These are phyloP conservation scores for Gorsachius goisagi DNA, from an alignment of 2,113 vertebrate species.

Conservation along the genomic window DNA sequence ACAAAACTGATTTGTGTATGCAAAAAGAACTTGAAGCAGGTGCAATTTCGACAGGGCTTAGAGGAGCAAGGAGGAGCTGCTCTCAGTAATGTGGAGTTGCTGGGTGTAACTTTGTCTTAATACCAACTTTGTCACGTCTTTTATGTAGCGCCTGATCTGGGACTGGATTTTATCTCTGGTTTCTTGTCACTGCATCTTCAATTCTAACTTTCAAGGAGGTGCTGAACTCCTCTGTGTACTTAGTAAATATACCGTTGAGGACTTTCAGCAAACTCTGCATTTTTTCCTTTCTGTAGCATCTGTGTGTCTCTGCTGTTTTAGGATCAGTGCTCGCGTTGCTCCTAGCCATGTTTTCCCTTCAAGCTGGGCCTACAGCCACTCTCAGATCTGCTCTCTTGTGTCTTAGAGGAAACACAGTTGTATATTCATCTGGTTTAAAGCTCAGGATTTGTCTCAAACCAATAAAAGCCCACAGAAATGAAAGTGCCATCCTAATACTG, in stretches of 20 bases:
- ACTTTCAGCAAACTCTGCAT: not conserved
- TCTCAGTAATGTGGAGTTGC: rapidly evolving
- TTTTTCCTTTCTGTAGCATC: not conserved
- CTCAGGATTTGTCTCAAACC: not conserved
- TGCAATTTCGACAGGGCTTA: not conserved
- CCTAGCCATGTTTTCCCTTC: not conserved
- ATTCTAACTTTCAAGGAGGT: not conserved
- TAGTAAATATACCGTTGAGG: not conserved
- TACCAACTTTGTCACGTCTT: not conserved
- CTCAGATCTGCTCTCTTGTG: not conserved
- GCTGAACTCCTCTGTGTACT: not conserved
- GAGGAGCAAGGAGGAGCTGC: not conserved
- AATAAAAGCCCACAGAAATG: not conserved
- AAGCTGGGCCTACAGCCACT: not conserved
- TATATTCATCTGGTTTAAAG: not conserved
- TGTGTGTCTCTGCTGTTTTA: not conserved
- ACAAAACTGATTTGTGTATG: not conserved
- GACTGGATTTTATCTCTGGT: not conserved
- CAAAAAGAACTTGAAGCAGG: not conserved
- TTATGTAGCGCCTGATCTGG: not conserved
- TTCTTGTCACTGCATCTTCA: not conserved
- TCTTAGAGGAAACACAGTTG: not conserved
- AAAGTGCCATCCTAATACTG: not conserved
- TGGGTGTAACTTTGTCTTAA: not conserved
- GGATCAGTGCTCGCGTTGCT: not conserved